Evolutionary conservation across 2,797 vertebrate species (phyloP), one percentile per base, ranked within the genome.

Genomic region (Sorex maritimensis): DNA sequence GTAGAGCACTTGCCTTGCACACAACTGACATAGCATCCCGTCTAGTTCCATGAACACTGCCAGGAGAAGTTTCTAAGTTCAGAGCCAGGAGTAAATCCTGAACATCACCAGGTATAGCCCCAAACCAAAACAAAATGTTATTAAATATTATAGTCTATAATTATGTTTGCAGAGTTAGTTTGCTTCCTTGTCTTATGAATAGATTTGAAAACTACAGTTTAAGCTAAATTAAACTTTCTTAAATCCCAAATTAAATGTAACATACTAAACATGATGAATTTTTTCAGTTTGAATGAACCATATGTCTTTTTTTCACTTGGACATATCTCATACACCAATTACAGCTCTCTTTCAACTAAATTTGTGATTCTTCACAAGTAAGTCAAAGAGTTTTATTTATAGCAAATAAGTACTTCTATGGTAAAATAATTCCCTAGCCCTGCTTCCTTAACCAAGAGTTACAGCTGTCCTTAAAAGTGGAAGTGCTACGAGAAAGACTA

Each of bases 211-310:
- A 21, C 83, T 95, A 74, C 96, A 96, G 81, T 95, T 96, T 96
- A 94, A 96, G 74, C 81, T 97, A 95, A 91, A 93, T 88, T 96
- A 92, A 95, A 82, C 93, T 52, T 94, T 95, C 89, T 97, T 91
- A 94, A 94, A 95, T 96, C 95, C 88, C 89, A 97, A 95, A 97
- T 97, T 95, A 96, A 96, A 97, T 97, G 96, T 94, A 95, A 87
- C 90, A 34, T 87, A 55, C 83, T 67, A 38, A 90, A 94, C 74
- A 73, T 85, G 80, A 95, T 93, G 93, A 97, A 91, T 88, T 5
- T 19, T 88, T 73, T 63, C 72, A 55, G 38, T 96, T 94, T 92
- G 67, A 96, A 95, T 73, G 86, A 97, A 79, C 55, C 85, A 58
- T 90, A 68, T 72, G 65, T 94, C 78, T 81, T 55, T 61, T 34